Conservation (phyloP, 2,113 vertebrate genomes). For the Gymnobelideus leadbeateri region DNA sequence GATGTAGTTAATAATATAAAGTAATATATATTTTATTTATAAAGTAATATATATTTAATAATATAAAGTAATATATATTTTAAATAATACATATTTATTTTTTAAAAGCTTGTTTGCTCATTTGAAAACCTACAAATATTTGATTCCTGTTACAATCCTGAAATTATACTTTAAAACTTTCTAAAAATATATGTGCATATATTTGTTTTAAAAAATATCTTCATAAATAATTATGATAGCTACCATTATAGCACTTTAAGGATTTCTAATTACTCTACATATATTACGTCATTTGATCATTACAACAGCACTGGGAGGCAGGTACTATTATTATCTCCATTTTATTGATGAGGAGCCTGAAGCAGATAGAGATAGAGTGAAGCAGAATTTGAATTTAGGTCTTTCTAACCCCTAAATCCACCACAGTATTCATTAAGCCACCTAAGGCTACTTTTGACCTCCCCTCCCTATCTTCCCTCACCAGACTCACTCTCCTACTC, state of each 20-base stretch:
- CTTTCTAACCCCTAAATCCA: not conserved
- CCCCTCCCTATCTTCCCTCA: not conserved
- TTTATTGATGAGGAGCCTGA: not conserved
- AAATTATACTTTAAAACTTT: not conserved
- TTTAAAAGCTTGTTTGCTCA: not conserved
- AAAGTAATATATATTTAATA: not conserved
- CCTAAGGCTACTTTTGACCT: not conserved
- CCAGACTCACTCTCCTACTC: not conserved
- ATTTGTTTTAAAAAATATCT: not conserved
- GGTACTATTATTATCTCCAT: not conserved
- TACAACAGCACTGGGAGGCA: not conserved
- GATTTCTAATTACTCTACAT: not conserved
- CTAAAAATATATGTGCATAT: not conserved
- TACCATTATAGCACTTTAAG: not conserved
- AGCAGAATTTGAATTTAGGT: not conserved
- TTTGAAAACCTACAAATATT: not conserved
- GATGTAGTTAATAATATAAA: not conserved
- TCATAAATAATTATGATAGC: not conserved
- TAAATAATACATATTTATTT: not conserved
- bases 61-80: not conserved
- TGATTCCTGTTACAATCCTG: not conserved
- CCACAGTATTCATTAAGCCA: not conserved
- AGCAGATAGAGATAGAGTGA: not conserved
- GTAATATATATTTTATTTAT: not conserved
- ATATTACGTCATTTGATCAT: not conserved